Evolutionary conservation across 2,797 vertebrate genomes (phyloP).

Genomic region (Cygnus olor): DNA sequence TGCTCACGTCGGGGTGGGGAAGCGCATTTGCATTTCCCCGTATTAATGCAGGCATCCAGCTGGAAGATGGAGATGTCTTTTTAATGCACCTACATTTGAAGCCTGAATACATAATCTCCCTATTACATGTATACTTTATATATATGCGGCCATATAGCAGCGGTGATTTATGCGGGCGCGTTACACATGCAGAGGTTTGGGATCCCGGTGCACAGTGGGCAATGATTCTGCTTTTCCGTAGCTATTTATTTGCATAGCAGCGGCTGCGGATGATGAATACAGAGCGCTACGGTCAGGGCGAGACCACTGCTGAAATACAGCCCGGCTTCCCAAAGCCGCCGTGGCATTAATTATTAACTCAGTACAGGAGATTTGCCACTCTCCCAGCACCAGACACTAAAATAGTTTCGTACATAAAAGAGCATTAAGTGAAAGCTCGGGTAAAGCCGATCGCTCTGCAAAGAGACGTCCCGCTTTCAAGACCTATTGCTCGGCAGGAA

Average conservation of each 20-base stretch:
- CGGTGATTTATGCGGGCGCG: not conserved
- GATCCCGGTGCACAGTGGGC: not conserved
- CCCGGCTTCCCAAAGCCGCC: conserved; percentile 31
- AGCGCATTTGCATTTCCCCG: not conserved
- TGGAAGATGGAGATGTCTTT: not conserved
- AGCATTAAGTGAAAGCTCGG: conserved; percentile 5
- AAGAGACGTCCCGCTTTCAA: conserved; percentile 1
- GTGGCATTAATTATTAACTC: conserved; percentile 60
- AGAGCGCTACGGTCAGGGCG: not conserved
- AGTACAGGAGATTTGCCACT: not conserved
- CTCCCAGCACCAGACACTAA: not conserved
- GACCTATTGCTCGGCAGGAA: conserved; percentile 31
- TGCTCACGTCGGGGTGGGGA: not conserved
- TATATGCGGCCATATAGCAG: rapidly evolving
- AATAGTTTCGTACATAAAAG: conserved; percentile 36
- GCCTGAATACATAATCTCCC: not conserved
- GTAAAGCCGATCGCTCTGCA: not conserved
- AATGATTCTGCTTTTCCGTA: not conserved
- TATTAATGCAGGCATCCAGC: not conserved
- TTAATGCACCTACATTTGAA: not conserved
- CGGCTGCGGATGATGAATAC: not conserved
- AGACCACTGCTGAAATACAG: conserved; percentile 4
- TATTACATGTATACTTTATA: not conserved
- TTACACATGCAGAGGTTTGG: not conserved
- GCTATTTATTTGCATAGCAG: conserved; percentile 15